Conservation (phyloP, 2,113 vertebrate genomes). For the Daboia siamensis region DNA sequence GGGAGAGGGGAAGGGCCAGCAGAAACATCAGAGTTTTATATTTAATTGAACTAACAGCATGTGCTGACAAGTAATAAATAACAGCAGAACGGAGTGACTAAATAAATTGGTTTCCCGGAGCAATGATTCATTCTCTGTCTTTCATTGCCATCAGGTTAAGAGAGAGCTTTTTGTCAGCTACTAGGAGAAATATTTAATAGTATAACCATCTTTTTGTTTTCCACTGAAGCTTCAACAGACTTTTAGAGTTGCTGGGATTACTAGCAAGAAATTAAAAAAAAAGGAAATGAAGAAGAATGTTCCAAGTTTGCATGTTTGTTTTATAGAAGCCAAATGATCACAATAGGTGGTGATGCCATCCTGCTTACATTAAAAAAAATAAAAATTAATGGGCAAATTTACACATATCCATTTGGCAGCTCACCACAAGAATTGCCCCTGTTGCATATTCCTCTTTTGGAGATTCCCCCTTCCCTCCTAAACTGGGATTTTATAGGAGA, state of each 20-base stretch:
- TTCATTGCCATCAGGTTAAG: slow-evolving; percentile 77
- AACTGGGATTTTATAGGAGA: not conserved
- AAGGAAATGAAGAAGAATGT: not conserved
- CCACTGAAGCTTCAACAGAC: slow-evolving; percentile 33
- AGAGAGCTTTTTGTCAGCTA: slow-evolving; percentile 68
- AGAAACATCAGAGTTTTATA: slow-evolving; percentile 68
- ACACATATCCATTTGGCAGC: not conserved
- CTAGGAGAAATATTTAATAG: slow-evolving; percentile 62
- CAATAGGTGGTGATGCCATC: not conserved
- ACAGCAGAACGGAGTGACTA: slow-evolving; percentile 76
- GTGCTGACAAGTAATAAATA: slow-evolving; percentile 90
- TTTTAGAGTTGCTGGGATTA: slow-evolving; percentile 40
- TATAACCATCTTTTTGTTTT: slow-evolving; percentile 38
- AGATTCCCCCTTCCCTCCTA: not conserved
- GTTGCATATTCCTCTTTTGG: not conserved
- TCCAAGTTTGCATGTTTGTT: not conserved
- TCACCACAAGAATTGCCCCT: not conserved
- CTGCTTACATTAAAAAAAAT: not conserved
- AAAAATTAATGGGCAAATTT: not conserved
- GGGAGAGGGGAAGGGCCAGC: slow-evolving; percentile 10
- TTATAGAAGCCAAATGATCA: not conserved
- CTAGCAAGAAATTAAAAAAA: slow-evolving; percentile 52
- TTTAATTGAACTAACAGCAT: slow-evolving; percentile 85
- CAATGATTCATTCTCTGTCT: slow-evolving; percentile 81
- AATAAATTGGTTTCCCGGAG: slow-evolving; percentile 85